These are phyloP conservation scores for Emys orbicularis DNA, from an alignment of 2,797 vertebrate species.

Conservation along the genomic window DNA sequence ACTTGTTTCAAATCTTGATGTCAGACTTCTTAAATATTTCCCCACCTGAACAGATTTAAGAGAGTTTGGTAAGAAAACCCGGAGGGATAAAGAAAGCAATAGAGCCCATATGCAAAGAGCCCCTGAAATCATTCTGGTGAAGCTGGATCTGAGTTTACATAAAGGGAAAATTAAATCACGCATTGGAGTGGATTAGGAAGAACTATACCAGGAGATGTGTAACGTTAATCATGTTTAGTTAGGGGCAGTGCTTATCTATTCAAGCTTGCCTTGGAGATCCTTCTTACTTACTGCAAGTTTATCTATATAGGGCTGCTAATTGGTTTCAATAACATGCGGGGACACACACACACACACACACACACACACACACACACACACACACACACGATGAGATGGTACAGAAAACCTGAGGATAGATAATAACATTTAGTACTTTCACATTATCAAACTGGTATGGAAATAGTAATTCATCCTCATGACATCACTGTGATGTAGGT, in stretches of 20 bases:
- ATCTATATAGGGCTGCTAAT: not conserved
- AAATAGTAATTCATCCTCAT: not conserved
- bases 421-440: not conserved
- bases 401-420: not conserved
- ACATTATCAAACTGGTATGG: rapidly evolving
- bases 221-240: constrained; percentile 72
- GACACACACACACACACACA: not conserved
- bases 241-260: constrained; percentile 65
- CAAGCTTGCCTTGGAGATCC: constrained; percentile 42
- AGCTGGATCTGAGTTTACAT: constrained; percentile 71
- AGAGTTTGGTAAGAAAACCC: constrained; percentile 36
- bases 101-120: constrained; percentile 52
- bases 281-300: not conserved
- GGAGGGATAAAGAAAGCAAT: constrained; percentile 49
- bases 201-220: constrained; percentile 67
- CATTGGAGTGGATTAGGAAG: constrained; percentile 70
- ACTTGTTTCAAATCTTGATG: not conserved
- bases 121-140: constrained; percentile 67
- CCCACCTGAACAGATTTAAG: not conserved
- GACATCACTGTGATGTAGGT: not conserved
- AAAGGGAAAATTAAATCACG: constrained; percentile 78
- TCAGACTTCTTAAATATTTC: not conserved
- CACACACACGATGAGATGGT: rapidly evolving
- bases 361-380: not conserved
- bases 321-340: not conserved